Percentiles rank a stretch among this genome's conserved stretches.
phyloP scores from a whole-genome alignment of 2,113 vertebrate species.

The Pitta sordida region DNA sequence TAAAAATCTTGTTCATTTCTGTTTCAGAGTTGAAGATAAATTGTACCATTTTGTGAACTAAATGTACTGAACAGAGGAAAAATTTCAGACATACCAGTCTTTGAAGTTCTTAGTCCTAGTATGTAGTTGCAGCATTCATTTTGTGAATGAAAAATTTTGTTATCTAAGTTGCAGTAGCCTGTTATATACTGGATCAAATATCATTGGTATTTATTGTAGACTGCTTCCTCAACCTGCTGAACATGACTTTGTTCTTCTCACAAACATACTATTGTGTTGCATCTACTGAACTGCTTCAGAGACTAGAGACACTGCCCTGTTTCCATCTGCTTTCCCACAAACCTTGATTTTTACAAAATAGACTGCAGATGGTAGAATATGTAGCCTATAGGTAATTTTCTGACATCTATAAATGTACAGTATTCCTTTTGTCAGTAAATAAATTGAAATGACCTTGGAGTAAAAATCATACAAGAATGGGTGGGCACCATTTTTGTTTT shows the following conservation, averaged over 20 bases:
- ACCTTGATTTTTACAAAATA: background rate
- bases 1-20: background rate
- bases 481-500: background rate
- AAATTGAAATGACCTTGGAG: background rate
- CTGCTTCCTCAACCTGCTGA: background rate
- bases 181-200: constrained; percentile 7
- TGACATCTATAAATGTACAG: background rate
- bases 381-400: background rate
- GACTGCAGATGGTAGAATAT: background rate
- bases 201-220: background rate
- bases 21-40: background rate
- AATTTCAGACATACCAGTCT: background rate
- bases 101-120: background rate
- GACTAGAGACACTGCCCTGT: background rate
- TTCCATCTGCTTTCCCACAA: background rate
- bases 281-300: background rate
- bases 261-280: background rate
- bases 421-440: background rate
- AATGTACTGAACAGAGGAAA: background rate
- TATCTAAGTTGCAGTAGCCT: background rate
- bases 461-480: constrained; percentile 11
- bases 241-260: background rate
- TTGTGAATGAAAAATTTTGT: constrained; percentile 12
- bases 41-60: background rate
- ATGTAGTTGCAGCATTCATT: background rate